Base-by-base conservation (phyloP, 2,797 vertebrate species). In the Acanthis flammea region DNA sequence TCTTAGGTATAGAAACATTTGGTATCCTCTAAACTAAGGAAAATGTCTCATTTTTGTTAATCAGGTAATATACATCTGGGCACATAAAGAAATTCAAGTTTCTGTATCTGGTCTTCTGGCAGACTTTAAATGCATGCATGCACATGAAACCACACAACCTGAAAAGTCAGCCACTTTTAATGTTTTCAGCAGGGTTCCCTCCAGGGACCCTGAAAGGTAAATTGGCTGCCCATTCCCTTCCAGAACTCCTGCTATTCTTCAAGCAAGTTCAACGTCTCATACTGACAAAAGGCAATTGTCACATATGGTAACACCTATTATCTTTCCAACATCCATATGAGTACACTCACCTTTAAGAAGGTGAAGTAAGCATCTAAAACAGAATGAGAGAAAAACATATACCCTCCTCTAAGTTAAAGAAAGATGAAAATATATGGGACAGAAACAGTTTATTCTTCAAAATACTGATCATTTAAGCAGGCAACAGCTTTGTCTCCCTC, bases 241-340 rank as follows among this genome's bases (percentile, higher is more conserved):
- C 44, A 89, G 84, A 80, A 68, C 70, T 92, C 62, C 84, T 82
- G 71, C 72, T 77, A 88, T 63, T 80, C 66, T 81, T 82, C 72
- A 67, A 72, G 87, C 25, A 70, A 71, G 62, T 74, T 76, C 86
- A 63, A 74, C 66, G 47, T 42, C 37, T 75, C 77, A 66, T 48
- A 74, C 61, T 57, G 71, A 47, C 80, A 91, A 94, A 94, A 83
- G 78, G 42, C 75, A 94, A 66, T 88, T 92, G 93, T 87, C 91
- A 94, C 80, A 61, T 94, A 90, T 17, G 39, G 82, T 75, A 94
- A 92, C 89, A 93, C 82, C 42, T 95, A 79, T 92, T 89, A 91
- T 63, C 81, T 66, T 84, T 66, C 53, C 55, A 61, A 79, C 37
- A 87, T 81, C 61, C 31, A 53, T 68, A 70, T 81, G 31, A 93